phyloP scores from a whole-genome alignment of 2,888 invertebrate genomes.

The Drosophila leonis region DNA sequence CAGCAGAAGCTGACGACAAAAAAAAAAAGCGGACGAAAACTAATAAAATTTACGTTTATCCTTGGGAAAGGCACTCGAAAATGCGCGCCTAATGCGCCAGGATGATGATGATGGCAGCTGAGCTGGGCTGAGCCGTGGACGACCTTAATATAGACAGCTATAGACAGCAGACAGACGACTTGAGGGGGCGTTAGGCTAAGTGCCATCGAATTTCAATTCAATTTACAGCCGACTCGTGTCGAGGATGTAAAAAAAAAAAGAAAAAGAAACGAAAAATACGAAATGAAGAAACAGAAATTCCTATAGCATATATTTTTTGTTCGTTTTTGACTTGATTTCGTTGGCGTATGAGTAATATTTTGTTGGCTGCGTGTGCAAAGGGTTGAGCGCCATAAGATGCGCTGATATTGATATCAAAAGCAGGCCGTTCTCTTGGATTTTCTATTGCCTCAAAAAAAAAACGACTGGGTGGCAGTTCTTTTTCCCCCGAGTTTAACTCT shows the following conservation, averaged over 20 bases:
- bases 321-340: conserved; percentile 62
- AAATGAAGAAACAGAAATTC: conserved; percentile 32
- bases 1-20: conserved; percentile 14
- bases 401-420: conserved; percentile 73
- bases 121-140: conserved; percentile 35
- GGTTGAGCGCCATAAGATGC: conserved; percentile 58
- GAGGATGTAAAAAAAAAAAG: conserved; percentile 67
- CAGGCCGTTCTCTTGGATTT: conserved; percentile 57
- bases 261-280: neutral
- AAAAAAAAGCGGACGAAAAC: conserved; percentile 53
- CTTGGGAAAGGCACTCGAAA: conserved; percentile 78
- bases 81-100: conserved; percentile 76
- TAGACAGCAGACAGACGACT: conserved; percentile 30
- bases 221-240: conserved; percentile 66
- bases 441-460: conserved; percentile 30
- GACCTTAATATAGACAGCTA: conserved; percentile 76
- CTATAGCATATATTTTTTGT: conserved; percentile 66
- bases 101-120: conserved; percentile 55
- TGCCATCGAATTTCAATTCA: conserved; percentile 81
- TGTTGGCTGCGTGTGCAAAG: conserved; percentile 44
- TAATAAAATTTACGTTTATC: conserved; percentile 82
- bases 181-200: conserved; percentile 56
- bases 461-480: conserved; percentile 29
- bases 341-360: conserved; percentile 75
- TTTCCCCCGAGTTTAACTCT: neutral